Percentiles rank a stretch among this genome's conserved stretches.
Evolutionary conservation across 2,113 vertebrate genomes (phyloP).

Genomic region (Martes martes): DNA sequence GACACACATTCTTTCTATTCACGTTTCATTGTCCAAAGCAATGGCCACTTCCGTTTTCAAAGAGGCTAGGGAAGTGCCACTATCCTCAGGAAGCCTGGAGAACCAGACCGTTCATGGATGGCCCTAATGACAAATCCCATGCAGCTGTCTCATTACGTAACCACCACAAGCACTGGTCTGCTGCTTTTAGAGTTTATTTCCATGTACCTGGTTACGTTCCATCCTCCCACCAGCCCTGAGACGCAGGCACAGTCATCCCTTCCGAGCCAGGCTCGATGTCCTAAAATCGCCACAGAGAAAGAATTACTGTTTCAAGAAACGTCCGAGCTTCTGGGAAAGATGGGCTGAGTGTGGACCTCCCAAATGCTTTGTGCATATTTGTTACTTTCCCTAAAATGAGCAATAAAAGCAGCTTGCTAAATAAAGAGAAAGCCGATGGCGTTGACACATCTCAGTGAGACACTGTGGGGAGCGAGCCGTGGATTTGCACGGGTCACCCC

Average conservation of each 20-base stretch:
- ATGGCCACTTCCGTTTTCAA: background rate
- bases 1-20: background rate
- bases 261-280: background rate
- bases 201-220: background rate
- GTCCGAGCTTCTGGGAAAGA: background rate
- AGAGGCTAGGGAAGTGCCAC: background rate
- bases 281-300: background rate
- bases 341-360: background rate
- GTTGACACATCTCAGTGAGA: slow-evolving; percentile 1
- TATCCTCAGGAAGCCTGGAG: background rate
- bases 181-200: background rate
- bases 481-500: background rate
- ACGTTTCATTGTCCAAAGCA: background rate
- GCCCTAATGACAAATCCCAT: accelerated
- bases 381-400: slow-evolving; percentile 50
- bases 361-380: background rate
- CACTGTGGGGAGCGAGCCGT: background rate
- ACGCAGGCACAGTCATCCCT: background rate
- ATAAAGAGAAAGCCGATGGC: background rate
- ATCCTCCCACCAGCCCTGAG: background rate
- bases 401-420: slow-evolving; percentile 28
- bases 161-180: background rate
- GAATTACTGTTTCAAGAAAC: background rate
- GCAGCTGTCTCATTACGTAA: background rate
- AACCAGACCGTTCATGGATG: background rate